A percentile compares a stretch with the other conserved stretches of the same genome.
phyloP scores from a whole-genome alignment of 2,113 vertebrate species.

The Melanocharis versteri region DNA sequence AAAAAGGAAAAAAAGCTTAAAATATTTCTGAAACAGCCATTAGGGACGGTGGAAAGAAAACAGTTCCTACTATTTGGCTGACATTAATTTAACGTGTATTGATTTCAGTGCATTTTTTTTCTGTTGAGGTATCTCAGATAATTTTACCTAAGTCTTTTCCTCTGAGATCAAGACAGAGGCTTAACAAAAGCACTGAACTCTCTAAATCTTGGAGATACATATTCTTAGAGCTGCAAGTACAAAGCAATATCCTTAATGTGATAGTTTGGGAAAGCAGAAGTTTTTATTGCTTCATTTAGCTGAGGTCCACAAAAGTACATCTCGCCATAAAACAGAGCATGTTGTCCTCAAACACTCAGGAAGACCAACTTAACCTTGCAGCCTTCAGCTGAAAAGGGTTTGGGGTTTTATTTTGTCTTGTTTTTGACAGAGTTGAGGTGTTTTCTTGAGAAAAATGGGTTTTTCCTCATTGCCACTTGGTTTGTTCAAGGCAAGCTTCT shows the following conservation, averaged over 20 bases:
- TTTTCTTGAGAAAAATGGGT: not conserved
- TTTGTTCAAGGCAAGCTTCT: not conserved
- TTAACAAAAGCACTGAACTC: constrained; percentile 17
- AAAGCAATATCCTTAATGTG: not conserved
- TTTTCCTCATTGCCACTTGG: not conserved
- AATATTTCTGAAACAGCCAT: not conserved
- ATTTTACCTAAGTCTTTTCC: not conserved
- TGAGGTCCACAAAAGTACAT: not conserved
- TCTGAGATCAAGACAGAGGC: not conserved
- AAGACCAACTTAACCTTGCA: not conserved
- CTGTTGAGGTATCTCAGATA: not conserved
- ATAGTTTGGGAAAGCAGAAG: not conserved
- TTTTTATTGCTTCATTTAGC: constrained; percentile 40
- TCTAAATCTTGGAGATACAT: not conserved
- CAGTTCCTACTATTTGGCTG: not conserved
- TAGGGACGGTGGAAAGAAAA: not conserved
- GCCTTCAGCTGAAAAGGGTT: not conserved
- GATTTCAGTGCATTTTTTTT: not conserved
- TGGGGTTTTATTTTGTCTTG: not conserved
- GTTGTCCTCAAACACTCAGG: not conserved
- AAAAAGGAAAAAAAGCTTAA: not conserved
- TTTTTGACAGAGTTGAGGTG: not conserved
- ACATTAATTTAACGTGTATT: not conserved
- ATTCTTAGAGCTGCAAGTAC: not conserved
- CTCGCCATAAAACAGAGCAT: not conserved